Evolutionary conservation across 2,113 vertebrate genomes (phyloP).

Genomic region (Labeo rohita): DNA sequence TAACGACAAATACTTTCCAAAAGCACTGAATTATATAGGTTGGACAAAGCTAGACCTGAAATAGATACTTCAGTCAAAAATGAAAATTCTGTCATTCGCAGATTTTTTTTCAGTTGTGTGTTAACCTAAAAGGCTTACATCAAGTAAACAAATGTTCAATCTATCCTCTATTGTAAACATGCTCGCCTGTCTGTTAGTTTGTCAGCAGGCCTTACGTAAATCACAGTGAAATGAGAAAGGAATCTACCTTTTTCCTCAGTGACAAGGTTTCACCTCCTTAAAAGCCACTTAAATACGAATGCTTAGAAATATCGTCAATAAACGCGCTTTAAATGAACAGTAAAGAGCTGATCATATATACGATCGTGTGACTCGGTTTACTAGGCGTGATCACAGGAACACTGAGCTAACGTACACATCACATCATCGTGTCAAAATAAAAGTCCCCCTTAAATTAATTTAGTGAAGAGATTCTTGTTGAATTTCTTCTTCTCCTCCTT

Average conservation of each 20-base stretch:
- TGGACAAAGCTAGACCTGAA: neutral
- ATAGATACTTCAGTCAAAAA: too few species aligned
- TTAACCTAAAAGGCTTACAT: neutral
- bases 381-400: slow-evolving; percentile 22
- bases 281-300: neutral
- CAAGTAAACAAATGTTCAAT: neutral
- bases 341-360: neutral
- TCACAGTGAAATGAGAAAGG: neutral
- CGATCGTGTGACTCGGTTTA: slow-evolving; percentile 3
- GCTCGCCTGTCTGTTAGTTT: neutral
- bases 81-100: too few species aligned
- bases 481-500: too few species aligned
- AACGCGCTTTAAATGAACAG: neutral
- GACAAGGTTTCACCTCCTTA: neutral
- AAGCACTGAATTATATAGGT: neutral
- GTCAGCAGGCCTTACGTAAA: neutral
- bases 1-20: neutral
- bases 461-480: too few species aligned
- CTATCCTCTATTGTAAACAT: neutral
- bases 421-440: slow-evolving; percentile 21
- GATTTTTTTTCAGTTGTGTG: neutral
- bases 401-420: neutral
- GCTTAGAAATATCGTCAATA: neutral
- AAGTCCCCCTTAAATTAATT: neutral
- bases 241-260: neutral